A percentile compares a stretch with the other conserved stretches of the same genome.
phyloP scores from a whole-genome alignment of 2,797 vertebrate species.

The Ataeniobius toweri region DNA sequence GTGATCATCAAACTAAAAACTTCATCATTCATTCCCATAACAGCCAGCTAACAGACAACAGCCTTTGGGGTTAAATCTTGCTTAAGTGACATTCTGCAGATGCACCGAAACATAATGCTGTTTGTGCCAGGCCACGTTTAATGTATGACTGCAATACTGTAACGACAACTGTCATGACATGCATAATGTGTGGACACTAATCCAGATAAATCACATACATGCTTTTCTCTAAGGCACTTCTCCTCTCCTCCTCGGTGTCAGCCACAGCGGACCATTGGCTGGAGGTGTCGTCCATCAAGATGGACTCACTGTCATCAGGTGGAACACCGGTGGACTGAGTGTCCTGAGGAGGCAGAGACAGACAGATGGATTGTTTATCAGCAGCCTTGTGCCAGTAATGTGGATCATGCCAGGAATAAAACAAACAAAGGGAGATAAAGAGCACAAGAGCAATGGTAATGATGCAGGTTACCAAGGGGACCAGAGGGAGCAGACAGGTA shows the following conservation, averaged over 20 bases:
- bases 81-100: background rate
- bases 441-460: constrained; percentile 56
- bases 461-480: constrained; percentile 79
- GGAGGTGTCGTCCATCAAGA: constrained; percentile 80
- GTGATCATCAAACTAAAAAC: background rate
- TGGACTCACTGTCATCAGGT: constrained; percentile 75
- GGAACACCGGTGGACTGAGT: constrained; percentile 71
- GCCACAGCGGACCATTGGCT: constrained; percentile 78
- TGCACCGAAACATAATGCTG: constrained; percentile 3
- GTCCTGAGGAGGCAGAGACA: constrained; percentile 66
- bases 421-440: constrained; percentile 49
- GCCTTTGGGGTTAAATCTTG: background rate
- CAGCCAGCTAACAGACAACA: background rate
- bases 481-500: constrained; percentile 55
- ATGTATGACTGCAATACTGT: constrained; percentile 1
- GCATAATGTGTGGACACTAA: constrained; percentile 3
- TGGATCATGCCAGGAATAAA: constrained; percentile 44
- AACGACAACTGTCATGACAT: background rate
- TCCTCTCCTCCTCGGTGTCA: constrained; percentile 88
- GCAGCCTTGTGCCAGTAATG: constrained; percentile 37
- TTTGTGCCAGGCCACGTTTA: background rate
- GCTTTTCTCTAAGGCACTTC: constrained; percentile 91
- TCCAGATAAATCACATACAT: constrained; percentile 79
- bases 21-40: background rate
- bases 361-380: constrained; percentile 42